phyloP scores from a whole-genome alignment of 1,140 invertebrate genomes.

The Meteorus sp. region DNA sequence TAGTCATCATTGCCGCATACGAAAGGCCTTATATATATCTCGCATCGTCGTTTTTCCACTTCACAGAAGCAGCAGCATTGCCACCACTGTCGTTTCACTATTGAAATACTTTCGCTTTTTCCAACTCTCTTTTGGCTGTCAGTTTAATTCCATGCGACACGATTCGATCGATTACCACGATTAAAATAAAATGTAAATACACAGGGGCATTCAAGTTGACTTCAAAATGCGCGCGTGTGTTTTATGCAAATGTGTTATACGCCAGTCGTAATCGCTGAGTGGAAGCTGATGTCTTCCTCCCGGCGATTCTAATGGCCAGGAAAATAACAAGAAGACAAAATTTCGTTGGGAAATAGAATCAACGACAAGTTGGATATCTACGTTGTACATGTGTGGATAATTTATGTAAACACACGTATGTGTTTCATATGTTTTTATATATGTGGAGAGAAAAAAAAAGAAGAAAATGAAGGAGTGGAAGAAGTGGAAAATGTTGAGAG shows the following conservation, averaged over 20 bases:
- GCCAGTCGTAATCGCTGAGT: constrained; percentile 57
- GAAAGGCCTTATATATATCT: too few species aligned
- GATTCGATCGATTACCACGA: constrained; percentile 58
- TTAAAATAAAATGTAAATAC: constrained; percentile 60
- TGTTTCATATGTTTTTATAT: too few species aligned
- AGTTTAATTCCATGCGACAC: constrained; percentile 44
- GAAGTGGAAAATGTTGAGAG: too few species aligned
- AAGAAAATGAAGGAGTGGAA: too few species aligned
- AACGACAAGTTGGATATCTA: background rate
- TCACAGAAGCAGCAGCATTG: too few species aligned
- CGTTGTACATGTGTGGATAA: too few species aligned
- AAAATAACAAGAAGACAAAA: constrained; percentile 27
- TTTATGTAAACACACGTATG: too few species aligned
- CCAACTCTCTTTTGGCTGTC: constrained; percentile 29
- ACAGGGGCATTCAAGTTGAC: background rate
- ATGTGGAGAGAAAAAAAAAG: too few species aligned
- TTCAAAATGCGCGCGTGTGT: constrained; percentile 17
- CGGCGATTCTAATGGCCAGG: constrained; percentile 45
- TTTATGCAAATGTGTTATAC: constrained; percentile 57
- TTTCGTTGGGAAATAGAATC: constrained; percentile 5
- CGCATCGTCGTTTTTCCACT: constrained; percentile 21
- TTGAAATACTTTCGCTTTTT: too few species aligned
- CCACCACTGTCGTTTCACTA: background rate
- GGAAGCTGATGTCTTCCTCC: constrained; percentile 60
- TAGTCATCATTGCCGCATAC: constrained; percentile 11